Conservation (phyloP, 2,888 invertebrate species). For the Epirrhoe tristata region DNA sequence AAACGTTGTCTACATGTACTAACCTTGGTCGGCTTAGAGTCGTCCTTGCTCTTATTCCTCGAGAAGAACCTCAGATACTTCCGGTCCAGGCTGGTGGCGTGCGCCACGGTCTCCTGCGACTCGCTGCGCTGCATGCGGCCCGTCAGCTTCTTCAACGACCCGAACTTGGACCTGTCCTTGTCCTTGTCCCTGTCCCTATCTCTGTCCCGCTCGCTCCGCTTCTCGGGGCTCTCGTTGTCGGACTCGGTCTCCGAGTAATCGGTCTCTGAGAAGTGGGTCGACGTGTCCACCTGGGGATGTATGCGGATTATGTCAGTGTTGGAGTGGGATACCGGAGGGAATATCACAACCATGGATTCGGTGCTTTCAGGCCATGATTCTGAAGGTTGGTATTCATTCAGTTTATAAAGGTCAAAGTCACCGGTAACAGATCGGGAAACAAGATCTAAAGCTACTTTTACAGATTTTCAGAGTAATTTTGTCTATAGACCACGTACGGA, state of each 20-base stretch:
- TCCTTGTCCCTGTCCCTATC: slow-evolving; percentile 50
- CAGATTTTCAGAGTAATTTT: too few relatives aligned
- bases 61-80: slow-evolving; percentile 87
- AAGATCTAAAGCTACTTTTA: too few relatives aligned
- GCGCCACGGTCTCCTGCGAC: slow-evolving; percentile 76
- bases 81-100: slow-evolving; percentile 88
- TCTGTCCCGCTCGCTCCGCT: slow-evolving; percentile 49
- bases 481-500: too few relatives aligned
- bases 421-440: too few relatives aligned
- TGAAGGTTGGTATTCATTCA: too few relatives aligned
- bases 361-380: too few relatives aligned
- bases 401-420: too few relatives aligned
- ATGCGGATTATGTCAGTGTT: not conserved
- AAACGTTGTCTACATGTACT: too few relatives aligned
- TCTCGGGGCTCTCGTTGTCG: slow-evolving; percentile 62
- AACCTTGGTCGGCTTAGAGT: slow-evolving; percentile 69
- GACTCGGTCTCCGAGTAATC: slow-evolving; percentile 85
- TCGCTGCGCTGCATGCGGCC: slow-evolving; percentile 74
- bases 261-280: slow-evolving; percentile 85
- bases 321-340: too few relatives aligned
- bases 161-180: slow-evolving; percentile 63
- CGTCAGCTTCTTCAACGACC: slow-evolving; percentile 58
- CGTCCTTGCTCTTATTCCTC: slow-evolving; percentile 76
- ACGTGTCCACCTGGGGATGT: slow-evolving; percentile 60
- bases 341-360: too few relatives aligned